A percentile compares a stretch with the other conserved stretches of the same genome.
phyloP scores from a whole-genome alignment of 53 echinoderm and acorn worm species.

The Holothuria scabra region DNA sequence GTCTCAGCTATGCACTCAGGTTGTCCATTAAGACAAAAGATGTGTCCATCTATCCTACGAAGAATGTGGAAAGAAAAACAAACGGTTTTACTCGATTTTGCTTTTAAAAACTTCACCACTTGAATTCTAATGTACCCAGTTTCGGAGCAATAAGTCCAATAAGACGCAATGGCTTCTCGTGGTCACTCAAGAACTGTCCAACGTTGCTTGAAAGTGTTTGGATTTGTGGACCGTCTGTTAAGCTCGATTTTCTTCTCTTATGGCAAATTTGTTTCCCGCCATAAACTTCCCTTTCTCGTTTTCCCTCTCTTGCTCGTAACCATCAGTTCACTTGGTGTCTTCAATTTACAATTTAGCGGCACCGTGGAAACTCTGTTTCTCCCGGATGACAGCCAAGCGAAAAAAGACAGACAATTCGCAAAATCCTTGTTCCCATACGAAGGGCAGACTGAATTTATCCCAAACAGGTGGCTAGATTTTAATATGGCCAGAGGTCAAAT shows the following conservation, averaged over 20 bases:
- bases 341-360: slow-evolving; percentile 60
- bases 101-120: no score
- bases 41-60: no score
- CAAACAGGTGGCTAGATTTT: slow-evolving; percentile 69
- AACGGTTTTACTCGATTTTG: no score
- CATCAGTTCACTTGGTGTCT: slow-evolving; percentile 53
- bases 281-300: slow-evolving; percentile 72
- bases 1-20: no score
- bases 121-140: no score
- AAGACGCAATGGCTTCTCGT: no score
- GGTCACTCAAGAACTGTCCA: no score
- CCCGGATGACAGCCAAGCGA: slow-evolving; percentile 70
- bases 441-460: slow-evolving; percentile 74
- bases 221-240: slow-evolving; percentile 73
- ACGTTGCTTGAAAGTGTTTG: not conserved
- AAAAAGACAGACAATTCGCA: slow-evolving; percentile 50
- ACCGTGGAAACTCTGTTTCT: slow-evolving; percentile 84
- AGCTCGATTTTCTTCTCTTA: slow-evolving; percentile 70
- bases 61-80: no score
- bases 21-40: no score
- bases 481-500: slow-evolving; percentile 67
- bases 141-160: no score
- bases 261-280: slow-evolving; percentile 65
- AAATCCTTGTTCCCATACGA: slow-evolving; percentile 60
- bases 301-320: slow-evolving; percentile 64